Conservation (phyloP, 2,888 invertebrate genomes). For the Drosophila fungiperda region DNA sequence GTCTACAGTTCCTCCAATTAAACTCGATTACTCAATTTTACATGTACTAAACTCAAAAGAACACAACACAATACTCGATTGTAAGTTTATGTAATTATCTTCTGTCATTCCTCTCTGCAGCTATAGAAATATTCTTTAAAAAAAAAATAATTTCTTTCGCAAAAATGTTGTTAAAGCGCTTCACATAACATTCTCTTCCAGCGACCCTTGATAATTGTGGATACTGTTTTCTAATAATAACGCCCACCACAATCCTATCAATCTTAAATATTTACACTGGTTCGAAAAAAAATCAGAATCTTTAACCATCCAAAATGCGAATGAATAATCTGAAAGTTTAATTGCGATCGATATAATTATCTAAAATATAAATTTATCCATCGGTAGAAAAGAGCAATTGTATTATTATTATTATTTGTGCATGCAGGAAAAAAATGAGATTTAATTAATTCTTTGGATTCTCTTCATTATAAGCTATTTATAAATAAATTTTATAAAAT, state of each 20-base stretch:
- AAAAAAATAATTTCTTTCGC: neutral
- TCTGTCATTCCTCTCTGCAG: neutral
- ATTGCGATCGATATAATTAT: no score
- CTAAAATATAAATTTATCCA: no score
- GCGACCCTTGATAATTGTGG: slow-evolving; percentile 10
- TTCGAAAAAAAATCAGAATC: neutral
- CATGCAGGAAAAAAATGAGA: neutral
- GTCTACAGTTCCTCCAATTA: neutral
- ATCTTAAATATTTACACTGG: neutral
- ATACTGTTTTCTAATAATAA: neutral
- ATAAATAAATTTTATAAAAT: no score
- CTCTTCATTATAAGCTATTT: no score
- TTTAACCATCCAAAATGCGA: neutral
- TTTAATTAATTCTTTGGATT: no score
- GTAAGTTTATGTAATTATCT: neutral
- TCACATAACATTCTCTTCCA: slow-evolving; percentile 21
- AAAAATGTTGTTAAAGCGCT: slow-evolving; percentile 5
- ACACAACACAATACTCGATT: neutral
- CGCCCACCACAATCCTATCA: slow-evolving; percentile 1
- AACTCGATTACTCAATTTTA: neutral
- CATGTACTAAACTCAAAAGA: neutral
- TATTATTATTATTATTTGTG: neutral
- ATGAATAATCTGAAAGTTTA: neutral
- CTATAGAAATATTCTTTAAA: neutral
- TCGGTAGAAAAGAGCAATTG: neutral